A percentile compares a stretch with the other conserved stretches of the same genome.
Evolutionary conservation across 2,113 vertebrate species (phyloP).

Genomic region (Helogale parvula): DNA sequence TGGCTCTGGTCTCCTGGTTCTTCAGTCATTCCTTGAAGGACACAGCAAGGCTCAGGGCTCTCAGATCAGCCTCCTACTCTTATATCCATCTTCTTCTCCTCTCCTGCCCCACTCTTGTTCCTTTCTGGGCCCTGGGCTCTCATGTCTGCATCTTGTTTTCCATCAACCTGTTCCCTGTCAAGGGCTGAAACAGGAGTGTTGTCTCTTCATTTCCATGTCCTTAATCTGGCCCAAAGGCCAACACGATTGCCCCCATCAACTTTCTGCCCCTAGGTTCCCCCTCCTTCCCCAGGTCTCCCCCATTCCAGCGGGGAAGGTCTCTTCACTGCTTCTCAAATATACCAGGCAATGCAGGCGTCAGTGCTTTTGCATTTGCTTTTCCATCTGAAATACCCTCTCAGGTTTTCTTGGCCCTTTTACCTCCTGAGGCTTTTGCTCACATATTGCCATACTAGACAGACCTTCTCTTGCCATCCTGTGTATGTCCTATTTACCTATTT

Average conservation of each 20-base stretch:
- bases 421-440: not conserved
- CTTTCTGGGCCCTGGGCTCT: not conserved
- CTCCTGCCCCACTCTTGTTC: not conserved
- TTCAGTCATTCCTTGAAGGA: not conserved
- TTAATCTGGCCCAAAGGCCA: not conserved
- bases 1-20: not conserved
- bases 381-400: no score
- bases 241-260: not conserved
- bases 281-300: rapidly evolving
- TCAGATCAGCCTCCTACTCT: not conserved
- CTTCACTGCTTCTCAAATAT: not conserved
- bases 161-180: not conserved
- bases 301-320: rapidly evolving
- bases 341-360: no score
- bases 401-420: not conserved
- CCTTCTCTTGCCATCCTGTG: not conserved
- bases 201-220: not conserved
- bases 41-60: no score
- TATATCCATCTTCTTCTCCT: not conserved
- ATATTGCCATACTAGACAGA: not conserved
- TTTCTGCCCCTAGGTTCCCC: not conserved
- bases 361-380: not conserved
- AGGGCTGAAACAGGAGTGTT: not conserved
- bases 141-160: not conserved
- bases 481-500: not conserved